Evolutionary conservation across 2,797 vertebrate species (phyloP), one percentile per base, ranked within the genome.

Genomic region (Etheostoma nigrum): DNA sequence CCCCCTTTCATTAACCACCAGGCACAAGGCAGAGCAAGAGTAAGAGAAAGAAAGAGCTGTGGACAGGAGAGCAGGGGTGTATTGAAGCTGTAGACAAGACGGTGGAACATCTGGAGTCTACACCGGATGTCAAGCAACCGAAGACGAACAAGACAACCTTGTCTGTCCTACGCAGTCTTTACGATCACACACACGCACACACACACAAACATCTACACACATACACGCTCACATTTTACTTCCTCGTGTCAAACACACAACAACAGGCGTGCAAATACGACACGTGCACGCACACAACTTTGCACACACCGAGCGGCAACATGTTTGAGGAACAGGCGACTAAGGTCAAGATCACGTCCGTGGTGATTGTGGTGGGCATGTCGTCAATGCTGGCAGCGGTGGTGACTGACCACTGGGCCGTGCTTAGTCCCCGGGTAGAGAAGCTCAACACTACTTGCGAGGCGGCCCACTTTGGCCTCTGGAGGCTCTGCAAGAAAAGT

Each of bases 351-450:
- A 81, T 96, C 90, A 95, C 96, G 0, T 97, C 97, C 48, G 92
- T 95, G 59, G 93, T 97, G 67, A 95, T 98, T 67, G 61, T 98
- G 78, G 93, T 96, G 36, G 98, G 98, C 5, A 82, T 97, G 84
- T 94, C 95, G 16, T 90, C 98, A 67, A 96, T 97, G 94, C 89
- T 96, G 61, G 95, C 94, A 0, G 98, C 98, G 0, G 95, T 99
- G 57, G 96, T 96, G 87, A 99, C 96, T 0, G 97, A 99, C 92
- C 96, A 98, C 91, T 99, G 98, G 98, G 98, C 98, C 0, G 96
- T 98, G 72, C 95, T 99, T 83, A 98, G 96, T 89, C 97, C 97
- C 44, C 94, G 89, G 25, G 91, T 96, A 88, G 95, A 96, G 79
- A 71, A 88, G 1, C 91, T 94, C 76, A 96, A 97, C 1, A 79